Evolutionary conservation across 2,888 invertebrate species (phyloP).

Genomic region (Lasioglossum lativentre): DNA sequence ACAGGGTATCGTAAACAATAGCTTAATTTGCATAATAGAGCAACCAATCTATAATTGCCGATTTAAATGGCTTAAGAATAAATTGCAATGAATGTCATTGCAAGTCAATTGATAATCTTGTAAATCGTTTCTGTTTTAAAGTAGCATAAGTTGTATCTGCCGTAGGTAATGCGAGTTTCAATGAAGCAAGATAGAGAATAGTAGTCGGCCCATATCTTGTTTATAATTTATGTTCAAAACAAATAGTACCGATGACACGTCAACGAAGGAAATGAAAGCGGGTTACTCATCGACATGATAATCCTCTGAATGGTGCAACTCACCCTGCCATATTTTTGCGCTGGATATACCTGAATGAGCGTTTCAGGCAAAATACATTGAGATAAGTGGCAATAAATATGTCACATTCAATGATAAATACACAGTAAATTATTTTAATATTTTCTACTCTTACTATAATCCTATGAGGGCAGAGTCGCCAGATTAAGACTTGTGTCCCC

Average conservation of each 20-base stretch:
- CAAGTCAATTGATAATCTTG: neutral
- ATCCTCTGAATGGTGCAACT: conserved; percentile 46
- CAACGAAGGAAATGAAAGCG: conserved; percentile 31
- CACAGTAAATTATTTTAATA: neutral
- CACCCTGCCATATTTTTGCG: conserved; percentile 27
- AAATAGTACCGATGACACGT: conserved; percentile 35
- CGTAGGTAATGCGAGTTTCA: conserved; percentile 1
- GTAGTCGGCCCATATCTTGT: conserved; percentile 20
- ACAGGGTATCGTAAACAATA: neutral
- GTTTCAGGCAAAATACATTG: neutral
- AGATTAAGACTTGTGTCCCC: too few species aligned
- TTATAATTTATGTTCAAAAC: conserved; percentile 31
- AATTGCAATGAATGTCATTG: neutral
- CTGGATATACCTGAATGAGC: neutral
- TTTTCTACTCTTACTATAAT: neutral
- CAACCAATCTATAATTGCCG: neutral
- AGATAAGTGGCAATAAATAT: neutral
- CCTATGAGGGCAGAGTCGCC: neutral
- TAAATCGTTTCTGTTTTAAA: neutral
- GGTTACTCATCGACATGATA: conserved; percentile 50
- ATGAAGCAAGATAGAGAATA: neutral
- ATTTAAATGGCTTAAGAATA: neutral
- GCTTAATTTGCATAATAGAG: neutral
- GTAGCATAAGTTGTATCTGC: neutral
- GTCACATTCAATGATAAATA: neutral